Conservation (phyloP, 2,113 vertebrate species). For the Nipponia nippon region DNA sequence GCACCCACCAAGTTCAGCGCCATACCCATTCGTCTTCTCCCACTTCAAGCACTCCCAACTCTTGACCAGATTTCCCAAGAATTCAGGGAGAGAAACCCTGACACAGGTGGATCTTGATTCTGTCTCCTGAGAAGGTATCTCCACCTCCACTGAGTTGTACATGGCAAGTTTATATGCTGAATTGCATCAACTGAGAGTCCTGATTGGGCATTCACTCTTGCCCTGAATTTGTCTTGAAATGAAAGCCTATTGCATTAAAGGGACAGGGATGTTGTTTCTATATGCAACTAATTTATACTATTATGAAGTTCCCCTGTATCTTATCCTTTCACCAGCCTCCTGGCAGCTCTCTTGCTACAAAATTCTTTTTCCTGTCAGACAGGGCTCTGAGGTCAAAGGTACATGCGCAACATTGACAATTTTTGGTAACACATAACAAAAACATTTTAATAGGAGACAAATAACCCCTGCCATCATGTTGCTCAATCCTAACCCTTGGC, state of each 20-base stretch:
- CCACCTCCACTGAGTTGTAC: not conserved
- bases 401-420: not conserved
- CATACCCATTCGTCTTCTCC: not conserved
- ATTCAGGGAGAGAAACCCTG: not conserved
- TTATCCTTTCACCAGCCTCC: not conserved
- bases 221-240: not conserved
- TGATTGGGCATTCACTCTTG: not conserved
- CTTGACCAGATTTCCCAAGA: not conserved
- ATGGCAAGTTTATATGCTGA: not conserved
- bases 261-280: not conserved
- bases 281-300: not conserved
- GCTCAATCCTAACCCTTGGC: not conserved
- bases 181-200: not conserved
- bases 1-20: rapidly evolving
- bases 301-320: not conserved
- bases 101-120: rapidly evolving
- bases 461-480: not conserved
- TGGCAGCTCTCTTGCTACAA: not conserved
- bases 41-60: not conserved
- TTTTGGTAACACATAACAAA: not conserved
- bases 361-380: not conserved
- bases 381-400: not conserved
- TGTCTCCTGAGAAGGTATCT: not conserved
- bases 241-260: not conserved
- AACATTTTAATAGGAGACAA: not conserved